Percentiles rank a stretch among this genome's conserved stretches.
phyloP scores from a whole-genome alignment of 2,797 vertebrate genomes.

The Cacajao melanocephalus region DNA sequence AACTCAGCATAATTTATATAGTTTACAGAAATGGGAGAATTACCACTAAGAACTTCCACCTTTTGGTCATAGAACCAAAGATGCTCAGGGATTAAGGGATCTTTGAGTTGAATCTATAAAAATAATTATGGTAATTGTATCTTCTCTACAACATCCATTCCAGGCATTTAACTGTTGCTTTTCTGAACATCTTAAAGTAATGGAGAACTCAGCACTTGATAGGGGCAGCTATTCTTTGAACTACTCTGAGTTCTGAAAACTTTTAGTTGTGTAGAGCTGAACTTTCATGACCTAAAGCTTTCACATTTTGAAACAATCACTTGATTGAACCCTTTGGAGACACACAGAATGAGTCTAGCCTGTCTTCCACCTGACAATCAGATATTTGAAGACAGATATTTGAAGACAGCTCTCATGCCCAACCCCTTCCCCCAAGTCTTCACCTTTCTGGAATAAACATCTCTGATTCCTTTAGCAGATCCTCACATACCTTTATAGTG shows the following conservation, averaged over 20 bases:
- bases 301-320: neutral
- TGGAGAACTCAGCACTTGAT: neutral
- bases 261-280: neutral
- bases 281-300: constrained; percentile 29
- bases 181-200: constrained; percentile 7
- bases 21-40: neutral
- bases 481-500: neutral
- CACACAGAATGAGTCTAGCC: neutral
- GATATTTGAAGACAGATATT: constrained; percentile 20
- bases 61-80: neutral
- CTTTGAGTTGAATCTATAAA: neutral
- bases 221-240: neutral
- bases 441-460: neutral
- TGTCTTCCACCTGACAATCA: constrained; percentile 23
- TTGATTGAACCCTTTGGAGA: neutral
- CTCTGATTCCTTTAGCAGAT: neutral
- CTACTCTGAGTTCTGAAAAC: neutral
- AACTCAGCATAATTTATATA: neutral
- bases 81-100: neutral
- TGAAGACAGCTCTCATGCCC: neutral
- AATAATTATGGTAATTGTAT: neutral
- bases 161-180: neutral
- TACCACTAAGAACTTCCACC: neutral
- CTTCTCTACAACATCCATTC: neutral
- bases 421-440: neutral